phyloP scores from a whole-genome alignment of 1,140 invertebrate genomes.

The Araneus ventricosus region DNA sequence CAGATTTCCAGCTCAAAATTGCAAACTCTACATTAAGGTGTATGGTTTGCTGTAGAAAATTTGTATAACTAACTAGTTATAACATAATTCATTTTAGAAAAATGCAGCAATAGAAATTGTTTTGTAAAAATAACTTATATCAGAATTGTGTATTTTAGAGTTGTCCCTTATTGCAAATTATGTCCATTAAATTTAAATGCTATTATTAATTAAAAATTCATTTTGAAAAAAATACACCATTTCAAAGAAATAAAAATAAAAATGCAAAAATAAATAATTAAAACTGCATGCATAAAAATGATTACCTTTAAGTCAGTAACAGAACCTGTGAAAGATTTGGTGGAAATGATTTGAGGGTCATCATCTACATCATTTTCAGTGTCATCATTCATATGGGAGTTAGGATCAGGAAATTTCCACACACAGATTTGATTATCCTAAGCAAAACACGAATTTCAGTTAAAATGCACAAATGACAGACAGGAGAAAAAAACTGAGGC shows the following conservation, averaged over 20 bases:
- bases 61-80: neutral
- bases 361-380: slow-evolving; percentile 14
- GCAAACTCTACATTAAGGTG: no score
- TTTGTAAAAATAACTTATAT: neutral
- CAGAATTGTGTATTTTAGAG: neutral
- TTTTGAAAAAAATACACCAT: neutral
- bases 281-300: no score
- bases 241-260: neutral
- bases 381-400: neutral
- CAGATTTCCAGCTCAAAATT: no score
- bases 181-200: neutral
- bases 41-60: no score
- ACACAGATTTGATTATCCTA: slow-evolving; percentile 58
- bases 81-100: neutral
- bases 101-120: neutral
- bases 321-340: slow-evolving; percentile 12
- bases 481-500: no score
- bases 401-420: slow-evolving; percentile 61
- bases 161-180: neutral
- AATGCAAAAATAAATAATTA: no score
- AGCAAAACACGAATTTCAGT: neutral
- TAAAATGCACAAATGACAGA: no score
- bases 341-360: slow-evolving; percentile 30
- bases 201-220: neutral
- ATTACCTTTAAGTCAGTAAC: slow-evolving; percentile 69